Base-by-base conservation (phyloP, 2,797 vertebrate species). In the Pantherophis alleghaniensis region DNA sequence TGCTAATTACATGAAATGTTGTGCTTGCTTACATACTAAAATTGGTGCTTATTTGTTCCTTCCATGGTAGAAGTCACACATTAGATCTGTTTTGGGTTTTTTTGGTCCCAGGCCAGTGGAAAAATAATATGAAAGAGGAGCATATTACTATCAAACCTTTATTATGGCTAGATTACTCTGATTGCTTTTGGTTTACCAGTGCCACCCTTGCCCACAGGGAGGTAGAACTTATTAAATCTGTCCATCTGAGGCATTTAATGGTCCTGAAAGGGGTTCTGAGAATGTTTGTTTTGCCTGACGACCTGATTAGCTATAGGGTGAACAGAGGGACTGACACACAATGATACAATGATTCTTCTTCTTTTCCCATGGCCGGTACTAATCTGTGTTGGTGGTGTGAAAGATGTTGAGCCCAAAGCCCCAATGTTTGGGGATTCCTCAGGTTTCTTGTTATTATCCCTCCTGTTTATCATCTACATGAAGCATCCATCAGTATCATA, bases 1-100 rank as follows among this genome's bases (percentile, higher is more conserved):
- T 90, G 53, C 92, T 90, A 93, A 93, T 93, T 93, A 87, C 55
- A 20, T 26, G 51, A 26, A 63, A 63, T 91, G 86, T 37, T 32
- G 55, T 79, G 86, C 56, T 61, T 61, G 47, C 28, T 88, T 93
- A 55, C 56, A 42, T 47, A 79, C 42, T 91, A 47, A 88, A 74
- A 88, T 79, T 59, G 66, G 47, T 55, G 90, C 56, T 61, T 7
- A 24, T 37, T 88, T 24, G 18, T 42, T 83, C 9, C 18, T 83
- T 83, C 74, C 18, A 24, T 79, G 9, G 37, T 11, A 22, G 74
- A 47, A 42, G 37, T 83, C 20, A 42, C 20, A 79, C 37, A 79
- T 42, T 42, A 79, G 9, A 42, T 79, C 37, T 42, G 74, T 42
- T 79, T 42, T 69, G 13, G 51, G 51, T 3, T 11, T 83, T 47